These are phyloP conservation scores for Acleris laterana DNA, from an alignment of 2,888 invertebrate species.

Conservation along the genomic window DNA sequence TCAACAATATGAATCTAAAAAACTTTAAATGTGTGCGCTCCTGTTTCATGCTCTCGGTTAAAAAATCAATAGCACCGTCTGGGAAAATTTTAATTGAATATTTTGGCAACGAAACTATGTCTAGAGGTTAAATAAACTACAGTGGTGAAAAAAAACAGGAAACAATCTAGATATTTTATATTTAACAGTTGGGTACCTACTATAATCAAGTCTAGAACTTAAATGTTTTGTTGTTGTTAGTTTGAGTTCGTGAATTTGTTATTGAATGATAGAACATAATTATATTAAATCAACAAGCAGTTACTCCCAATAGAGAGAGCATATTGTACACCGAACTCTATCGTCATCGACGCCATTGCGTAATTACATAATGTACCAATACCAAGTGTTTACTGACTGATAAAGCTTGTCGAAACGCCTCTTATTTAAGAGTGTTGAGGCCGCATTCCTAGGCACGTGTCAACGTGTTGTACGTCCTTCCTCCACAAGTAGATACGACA, in stretches of 20 bases:
- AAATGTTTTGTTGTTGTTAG: too few species aligned
- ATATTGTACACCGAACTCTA: not conserved
- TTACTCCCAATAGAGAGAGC: constrained; percentile 28
- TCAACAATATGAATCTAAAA: constrained; percentile 10
- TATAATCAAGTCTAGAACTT: too few species aligned
- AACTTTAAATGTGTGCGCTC: constrained; percentile 1
- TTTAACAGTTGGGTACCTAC: not conserved
- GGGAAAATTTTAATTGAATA: not conserved
- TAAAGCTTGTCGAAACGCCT: constrained; percentile 58
- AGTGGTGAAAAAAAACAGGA: not conserved
- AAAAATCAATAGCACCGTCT: not conserved
- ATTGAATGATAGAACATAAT: too few species aligned
- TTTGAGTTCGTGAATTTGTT: too few species aligned
- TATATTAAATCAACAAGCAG: too few species aligned
- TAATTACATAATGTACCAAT: constrained; percentile 48
- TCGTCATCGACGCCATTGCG: constrained; percentile 24
- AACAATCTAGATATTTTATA: not conserved
- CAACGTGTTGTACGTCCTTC: constrained; percentile 46
- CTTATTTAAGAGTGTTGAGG: constrained; percentile 62
- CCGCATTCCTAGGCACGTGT: constrained; percentile 75
- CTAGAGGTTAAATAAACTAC: not conserved
- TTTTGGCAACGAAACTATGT: constrained; percentile 1
- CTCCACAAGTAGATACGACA: constrained; percentile 44
- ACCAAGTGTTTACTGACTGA: constrained; percentile 58
- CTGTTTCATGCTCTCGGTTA: not conserved